Conservation (phyloP, 2,113 vertebrate genomes). For the Hystrix cristata region DNA sequence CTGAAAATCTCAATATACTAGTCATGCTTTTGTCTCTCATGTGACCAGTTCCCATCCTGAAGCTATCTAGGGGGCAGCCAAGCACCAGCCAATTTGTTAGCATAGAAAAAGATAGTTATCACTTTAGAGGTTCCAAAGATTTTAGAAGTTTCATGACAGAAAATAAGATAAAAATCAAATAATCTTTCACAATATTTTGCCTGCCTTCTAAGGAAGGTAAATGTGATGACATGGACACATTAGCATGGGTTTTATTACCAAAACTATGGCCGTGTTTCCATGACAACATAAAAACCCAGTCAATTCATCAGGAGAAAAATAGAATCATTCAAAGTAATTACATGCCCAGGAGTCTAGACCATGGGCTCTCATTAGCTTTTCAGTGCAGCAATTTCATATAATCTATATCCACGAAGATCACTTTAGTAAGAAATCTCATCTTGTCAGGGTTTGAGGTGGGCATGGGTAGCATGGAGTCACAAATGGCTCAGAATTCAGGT, state of each 20-base stretch:
- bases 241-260: not conserved
- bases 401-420: not conserved
- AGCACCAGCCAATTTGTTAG: not conserved
- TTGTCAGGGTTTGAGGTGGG: not conserved
- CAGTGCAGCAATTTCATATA: not conserved
- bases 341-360: not conserved
- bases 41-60: not conserved
- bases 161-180: not conserved
- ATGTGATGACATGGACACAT: not conserved
- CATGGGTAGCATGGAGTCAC: not conserved
- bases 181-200: not conserved
- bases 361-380: not conserved
- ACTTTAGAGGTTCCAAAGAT: not conserved
- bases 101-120: not conserved
- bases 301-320: constrained; percentile 27
- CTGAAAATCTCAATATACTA: not conserved
- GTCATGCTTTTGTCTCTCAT: not conserved
- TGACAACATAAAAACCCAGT: not conserved
- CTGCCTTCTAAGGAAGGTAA: not conserved
- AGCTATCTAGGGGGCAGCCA: not conserved
- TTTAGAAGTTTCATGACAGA: not conserved
- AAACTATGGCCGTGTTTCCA: not conserved
- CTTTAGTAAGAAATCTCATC: not conserved
- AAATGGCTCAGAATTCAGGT: not conserved
- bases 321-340: constrained; percentile 40